phyloP scores from a whole-genome alignment of 53 echinoderm and acorn worm species.

The Temnopleurus reevesii region DNA sequence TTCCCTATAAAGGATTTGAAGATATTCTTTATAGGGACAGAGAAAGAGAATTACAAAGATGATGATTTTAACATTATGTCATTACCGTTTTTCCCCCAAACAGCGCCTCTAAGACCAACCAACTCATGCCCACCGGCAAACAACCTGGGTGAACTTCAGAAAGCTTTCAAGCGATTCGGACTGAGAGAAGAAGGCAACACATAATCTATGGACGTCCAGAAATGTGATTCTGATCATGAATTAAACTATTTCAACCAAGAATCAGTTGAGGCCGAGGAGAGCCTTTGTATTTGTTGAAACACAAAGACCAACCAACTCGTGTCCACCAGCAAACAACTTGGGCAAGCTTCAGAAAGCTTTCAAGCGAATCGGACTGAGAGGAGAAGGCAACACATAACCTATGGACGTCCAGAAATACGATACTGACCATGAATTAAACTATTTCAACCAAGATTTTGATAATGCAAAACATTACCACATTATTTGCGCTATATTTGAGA shows the following conservation, averaged over 20 bases:
- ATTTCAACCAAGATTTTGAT: too few relatives aligned
- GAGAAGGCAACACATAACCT: background rate
- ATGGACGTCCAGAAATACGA: background rate
- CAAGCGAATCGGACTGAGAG: conserved; percentile 9
- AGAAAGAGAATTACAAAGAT: too few relatives aligned
- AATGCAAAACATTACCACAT: too few relatives aligned
- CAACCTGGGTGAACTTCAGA: conserved; percentile 33
- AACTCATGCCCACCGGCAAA: conserved; percentile 37
- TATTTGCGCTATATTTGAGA: too few relatives aligned
- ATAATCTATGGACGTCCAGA: background rate
- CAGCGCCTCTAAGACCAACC: conserved; percentile 47
- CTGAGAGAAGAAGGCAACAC: conserved; percentile 11
- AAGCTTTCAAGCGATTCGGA: conserved; percentile 40
- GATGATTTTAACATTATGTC: background rate
- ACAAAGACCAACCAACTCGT: conserved; percentile 39
- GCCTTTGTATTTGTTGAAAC: background rate
- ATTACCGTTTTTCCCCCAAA: background rate
- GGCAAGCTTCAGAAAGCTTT: conserved; percentile 42
- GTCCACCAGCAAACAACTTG: conserved; percentile 1
- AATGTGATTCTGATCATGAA: too few relatives aligned
- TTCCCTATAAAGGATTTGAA: too few relatives aligned
- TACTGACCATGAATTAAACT: too few relatives aligned
- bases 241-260: too few relatives aligned
- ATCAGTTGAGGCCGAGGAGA: too few relatives aligned
- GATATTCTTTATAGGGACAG: too few relatives aligned